These are phyloP conservation scores for Montipora efflorescens DNA, from an alignment of 64 coral and sea anemone genomes.

Conservation along the genomic window DNA sequence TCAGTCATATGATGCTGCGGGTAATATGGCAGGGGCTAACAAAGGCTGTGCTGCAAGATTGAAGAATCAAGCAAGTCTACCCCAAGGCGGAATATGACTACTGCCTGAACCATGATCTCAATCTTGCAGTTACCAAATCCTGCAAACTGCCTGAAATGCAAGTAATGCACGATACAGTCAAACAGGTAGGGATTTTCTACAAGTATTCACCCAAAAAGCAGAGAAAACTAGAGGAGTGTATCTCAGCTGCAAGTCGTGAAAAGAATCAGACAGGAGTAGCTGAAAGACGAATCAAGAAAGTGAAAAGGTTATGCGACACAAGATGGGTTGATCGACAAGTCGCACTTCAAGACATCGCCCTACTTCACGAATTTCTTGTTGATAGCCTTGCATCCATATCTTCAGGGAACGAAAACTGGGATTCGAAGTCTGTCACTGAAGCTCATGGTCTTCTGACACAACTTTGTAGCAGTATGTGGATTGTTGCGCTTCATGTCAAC, in stretches of 20 bases:
- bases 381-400: no score
- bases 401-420: no score
- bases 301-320: no score
- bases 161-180: constrained; percentile 55
- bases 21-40: background rate
- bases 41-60: constrained; percentile 53
- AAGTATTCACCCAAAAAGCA: constrained; percentile 78
- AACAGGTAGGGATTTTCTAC: constrained; percentile 70
- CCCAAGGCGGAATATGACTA: constrained; percentile 65
- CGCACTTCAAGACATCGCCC: no score
- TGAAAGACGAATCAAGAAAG: no score
- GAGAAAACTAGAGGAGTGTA: constrained; percentile 48
- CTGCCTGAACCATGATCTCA: constrained; percentile 71
- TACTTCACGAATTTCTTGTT: background rate
- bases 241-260: background rate
- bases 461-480: no score
- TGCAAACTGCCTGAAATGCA: constrained; percentile 61
- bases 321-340: no score
- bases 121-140: constrained; percentile 65
- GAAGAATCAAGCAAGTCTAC: constrained; percentile 54
- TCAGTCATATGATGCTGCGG: no score
- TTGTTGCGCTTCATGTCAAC: no score
- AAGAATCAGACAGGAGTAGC: no score
- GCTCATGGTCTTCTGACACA: no score
- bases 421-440: no score